Conservation (phyloP, 2,113 vertebrate genomes). For the Oryzias woworae region DNA sequence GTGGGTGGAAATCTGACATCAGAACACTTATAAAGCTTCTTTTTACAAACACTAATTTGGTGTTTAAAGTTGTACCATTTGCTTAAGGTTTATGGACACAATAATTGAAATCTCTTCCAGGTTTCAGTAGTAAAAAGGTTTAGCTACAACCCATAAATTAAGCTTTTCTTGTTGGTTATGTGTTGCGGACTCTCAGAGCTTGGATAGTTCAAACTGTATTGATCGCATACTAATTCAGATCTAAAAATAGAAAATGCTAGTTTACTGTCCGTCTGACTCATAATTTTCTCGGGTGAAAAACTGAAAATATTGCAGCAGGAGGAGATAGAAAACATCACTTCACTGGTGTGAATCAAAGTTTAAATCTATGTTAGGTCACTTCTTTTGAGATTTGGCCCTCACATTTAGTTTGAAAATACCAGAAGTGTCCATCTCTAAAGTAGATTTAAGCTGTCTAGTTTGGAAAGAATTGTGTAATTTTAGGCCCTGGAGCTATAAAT, state of each 20-base stretch:
- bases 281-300: constrained; percentile 24
- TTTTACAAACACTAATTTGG: too few relatives aligned
- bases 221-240: constrained; percentile 14
- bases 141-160: not conserved
- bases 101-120: too few relatives aligned
- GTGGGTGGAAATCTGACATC: too few relatives aligned
- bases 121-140: too few relatives aligned
- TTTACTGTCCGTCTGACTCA: constrained; percentile 43
- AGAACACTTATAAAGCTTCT: too few relatives aligned
- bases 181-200: not conserved
- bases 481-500: constrained; percentile 5
- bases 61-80: not conserved
- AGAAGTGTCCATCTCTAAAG: constrained; percentile 32
- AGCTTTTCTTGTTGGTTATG: constrained; percentile 7
- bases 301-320: constrained; percentile 32
- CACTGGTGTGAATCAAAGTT: constrained; percentile 40
- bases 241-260: constrained; percentile 32
- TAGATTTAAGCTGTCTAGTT: constrained; percentile 33
- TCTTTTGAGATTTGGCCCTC: constrained; percentile 34
- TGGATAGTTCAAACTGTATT: constrained; percentile 2
- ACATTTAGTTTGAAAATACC: constrained; percentile 25
- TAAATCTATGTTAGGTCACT: constrained; percentile 29
- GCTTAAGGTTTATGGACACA: not conserved
- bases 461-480: constrained; percentile 11
- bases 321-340: constrained; percentile 22